Evolutionary conservation across 2,888 invertebrate species (phyloP), one percentile per base, ranked within the genome.

Genomic region (Lithophane socia): DNA sequence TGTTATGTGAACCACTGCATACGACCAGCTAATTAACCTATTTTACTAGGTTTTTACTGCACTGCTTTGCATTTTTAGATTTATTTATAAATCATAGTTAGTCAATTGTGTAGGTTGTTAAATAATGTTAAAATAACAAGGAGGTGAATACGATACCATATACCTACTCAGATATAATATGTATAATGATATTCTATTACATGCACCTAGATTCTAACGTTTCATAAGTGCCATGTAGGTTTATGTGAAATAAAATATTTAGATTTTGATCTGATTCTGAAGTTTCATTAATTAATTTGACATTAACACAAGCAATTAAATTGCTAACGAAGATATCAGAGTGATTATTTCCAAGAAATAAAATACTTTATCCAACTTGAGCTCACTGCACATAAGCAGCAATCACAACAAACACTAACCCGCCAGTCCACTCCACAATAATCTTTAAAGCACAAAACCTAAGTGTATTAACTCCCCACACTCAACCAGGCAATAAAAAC

Each of bases 401-500:
- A 74, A 77, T 72, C 67, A 12, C 63, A 60, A 44, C 49, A 3
- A 49, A 54, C 29, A 63, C 47, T 63, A 69, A 16, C 37, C 44
- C 29, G 8, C 60, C 65, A 72, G 47, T 52, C 56, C 54, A 76
- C n/a, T 58, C 64, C 71, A 79, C 77, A 74, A 75, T 83, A 83
- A 86, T 77, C 75, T 74, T 70, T 49, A 64, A 71, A 82, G 66
- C 58, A 64, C 67, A 74, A 77, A 79, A 74, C 75, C 75, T 63
- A 82, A 83, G 79, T 80, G 76, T 66, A 78, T 84, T 77, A 76
- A 73, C 73, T 78, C 74, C 18, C 18, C 66, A 54, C 60, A 74
- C 65, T 75, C 66, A 24, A 73, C 70, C 72, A 13, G 21, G 4
- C 65, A 82, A 86, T 80, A 88, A 79, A 86, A 80, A 82, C 71